Conservation (phyloP, 1,140 invertebrate genomes). For the Hypothenemus hampei region DNA sequence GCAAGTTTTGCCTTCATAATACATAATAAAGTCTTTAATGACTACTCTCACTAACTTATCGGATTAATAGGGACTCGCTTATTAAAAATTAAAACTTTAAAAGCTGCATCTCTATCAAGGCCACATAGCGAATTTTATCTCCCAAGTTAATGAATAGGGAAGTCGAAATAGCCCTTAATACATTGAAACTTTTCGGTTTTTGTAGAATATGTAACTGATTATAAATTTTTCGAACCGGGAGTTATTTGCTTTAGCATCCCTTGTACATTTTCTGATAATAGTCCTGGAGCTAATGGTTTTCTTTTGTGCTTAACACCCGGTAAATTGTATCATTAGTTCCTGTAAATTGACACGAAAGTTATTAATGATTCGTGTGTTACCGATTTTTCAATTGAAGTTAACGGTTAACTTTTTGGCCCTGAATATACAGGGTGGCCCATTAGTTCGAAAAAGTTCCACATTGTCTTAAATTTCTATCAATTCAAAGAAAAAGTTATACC, state of each 20-base stretch:
- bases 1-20: slow-evolving; percentile 26
- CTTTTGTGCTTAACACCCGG: neutral
- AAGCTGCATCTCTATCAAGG: slow-evolving; percentile 21
- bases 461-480: neutral
- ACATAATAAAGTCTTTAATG: slow-evolving; percentile 26
- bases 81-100: slow-evolving; percentile 29
- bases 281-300: neutral
- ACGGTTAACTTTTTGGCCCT: neutral
- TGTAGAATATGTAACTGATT: neutral
- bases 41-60: slow-evolving; percentile 23
- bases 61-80: slow-evolving; percentile 16
- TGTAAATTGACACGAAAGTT: neutral
- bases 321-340: neutral
- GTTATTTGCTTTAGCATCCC: neutral
- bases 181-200: neutral
- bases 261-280: neutral
- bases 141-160: slow-evolving; percentile 3
- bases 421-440: too few species aligned
- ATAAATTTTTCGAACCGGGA: neutral
- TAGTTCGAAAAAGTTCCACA: too few species aligned
- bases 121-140: slow-evolving; percentile 9
- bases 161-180: neutral
- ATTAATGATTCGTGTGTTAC: neutral
- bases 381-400: neutral
- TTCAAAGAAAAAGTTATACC: neutral